These are phyloP conservation scores for Andrena hattorfiana DNA, from an alignment of 2,888 invertebrate species.

Conservation along the genomic window DNA sequence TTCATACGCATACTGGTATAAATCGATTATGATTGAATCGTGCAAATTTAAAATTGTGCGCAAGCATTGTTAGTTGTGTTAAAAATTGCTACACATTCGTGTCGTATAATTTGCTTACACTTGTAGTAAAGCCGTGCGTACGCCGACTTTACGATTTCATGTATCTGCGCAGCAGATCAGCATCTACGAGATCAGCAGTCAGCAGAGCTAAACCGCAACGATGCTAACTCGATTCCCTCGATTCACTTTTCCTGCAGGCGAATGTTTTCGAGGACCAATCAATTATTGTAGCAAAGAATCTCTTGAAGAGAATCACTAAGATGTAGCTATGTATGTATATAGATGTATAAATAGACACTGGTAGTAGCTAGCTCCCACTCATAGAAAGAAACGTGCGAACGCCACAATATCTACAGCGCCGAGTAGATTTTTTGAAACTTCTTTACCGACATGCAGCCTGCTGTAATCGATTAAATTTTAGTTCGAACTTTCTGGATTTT, in stretches of 20 bases:
- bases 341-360: conserved; percentile 7
- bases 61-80: conserved; percentile 22
- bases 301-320: conserved; percentile 19
- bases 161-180: conserved; percentile 1
- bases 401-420: not conserved
- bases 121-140: conserved; percentile 17
- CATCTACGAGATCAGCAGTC: too few species aligned
- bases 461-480: too few species aligned
- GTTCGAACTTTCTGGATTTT: too few species aligned
- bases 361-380: conserved; percentile 10
- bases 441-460: too few species aligned
- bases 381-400: not conserved
- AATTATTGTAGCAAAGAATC: conserved; percentile 26
- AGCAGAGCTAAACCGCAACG: conserved; percentile 11
- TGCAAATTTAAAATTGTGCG: conserved; percentile 17
- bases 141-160: conserved; percentile 32
- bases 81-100: conserved; percentile 1
- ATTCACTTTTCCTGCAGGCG: not conserved
- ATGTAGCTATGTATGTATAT: not conserved
- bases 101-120: conserved; percentile 46
- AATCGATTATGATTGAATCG: not conserved
- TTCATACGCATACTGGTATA: conserved; percentile 2
- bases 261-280: conserved; percentile 49
- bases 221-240: not conserved
- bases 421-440: too few species aligned